A percentile compares a stretch with the other conserved stretches of the same genome.
Conservation (phyloP, 2,113 vertebrate genomes). For the Pardalotus punctatus region DNA sequence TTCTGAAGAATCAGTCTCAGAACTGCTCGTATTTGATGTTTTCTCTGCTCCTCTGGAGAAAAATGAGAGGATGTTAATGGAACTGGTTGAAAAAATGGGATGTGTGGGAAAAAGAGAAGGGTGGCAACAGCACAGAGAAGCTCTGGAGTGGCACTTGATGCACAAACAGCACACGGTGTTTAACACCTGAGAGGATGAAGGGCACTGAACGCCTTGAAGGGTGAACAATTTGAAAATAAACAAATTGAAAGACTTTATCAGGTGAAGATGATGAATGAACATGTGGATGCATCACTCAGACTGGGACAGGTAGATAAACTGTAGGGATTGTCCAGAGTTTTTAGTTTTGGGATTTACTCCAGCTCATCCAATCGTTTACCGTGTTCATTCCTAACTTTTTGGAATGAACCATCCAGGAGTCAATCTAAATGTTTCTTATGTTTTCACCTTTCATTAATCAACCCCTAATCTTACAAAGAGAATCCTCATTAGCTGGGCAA, state of each 20-base stretch:
- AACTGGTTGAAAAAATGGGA: not conserved
- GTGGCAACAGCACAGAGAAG: not conserved
- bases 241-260: not conserved
- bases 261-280: not conserved
- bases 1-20: constrained; percentile 25
- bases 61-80: not conserved
- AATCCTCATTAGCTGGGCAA: not conserved
- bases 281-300: not conserved
- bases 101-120: not conserved
- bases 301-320: not conserved
- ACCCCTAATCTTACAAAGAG: not conserved
- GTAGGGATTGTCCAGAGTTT: not conserved
- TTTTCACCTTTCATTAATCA: not conserved
- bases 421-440: not conserved
- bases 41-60: not conserved
- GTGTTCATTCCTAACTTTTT: not conserved
- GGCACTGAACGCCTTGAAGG: not conserved
- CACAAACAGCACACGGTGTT: not conserved
- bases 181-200: not conserved
- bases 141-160: not conserved
- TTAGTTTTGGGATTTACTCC: not conserved
- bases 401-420: not conserved
- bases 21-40: constrained; percentile 31
- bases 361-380: fast-evolving
- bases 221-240: not conserved